Evolutionary conservation across 2,888 invertebrate genomes (phyloP).

Genomic region (Polymixis lichenea): DNA sequence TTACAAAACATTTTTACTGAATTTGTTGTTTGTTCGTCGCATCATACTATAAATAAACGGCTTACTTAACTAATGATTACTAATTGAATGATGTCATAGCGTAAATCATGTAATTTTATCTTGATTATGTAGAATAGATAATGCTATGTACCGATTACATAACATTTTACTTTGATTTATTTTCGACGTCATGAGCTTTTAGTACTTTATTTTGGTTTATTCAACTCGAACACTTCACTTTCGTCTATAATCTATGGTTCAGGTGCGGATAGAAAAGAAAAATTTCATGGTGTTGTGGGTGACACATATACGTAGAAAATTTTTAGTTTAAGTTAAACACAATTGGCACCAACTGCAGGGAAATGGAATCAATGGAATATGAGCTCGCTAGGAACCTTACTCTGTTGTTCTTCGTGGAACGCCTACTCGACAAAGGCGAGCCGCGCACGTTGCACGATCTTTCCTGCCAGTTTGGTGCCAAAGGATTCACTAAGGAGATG

Average conservation of each 20-base stretch:
- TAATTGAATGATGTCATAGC: background rate
- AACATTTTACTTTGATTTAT: slow-evolving; percentile 31
- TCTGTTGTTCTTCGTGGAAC: slow-evolving; percentile 99
- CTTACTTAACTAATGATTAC: background rate
- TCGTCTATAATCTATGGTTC: slow-evolving; percentile 83
- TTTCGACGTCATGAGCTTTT: slow-evolving; percentile 39
- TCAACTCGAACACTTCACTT: slow-evolving; percentile 69
- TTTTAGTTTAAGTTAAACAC: slow-evolving; percentile 87
- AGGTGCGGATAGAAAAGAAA: slow-evolving; percentile 82
- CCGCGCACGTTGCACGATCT: slow-evolving; percentile 99
- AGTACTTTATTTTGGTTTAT: slow-evolving; percentile 55
- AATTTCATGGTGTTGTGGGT: slow-evolving; percentile 91
- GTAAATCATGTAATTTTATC: slow-evolving; percentile 5
- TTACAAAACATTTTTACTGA: too few relatives aligned
- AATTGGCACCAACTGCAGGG: slow-evolving; percentile 90
- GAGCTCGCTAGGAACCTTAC: slow-evolving; percentile 98
- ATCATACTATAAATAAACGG: background rate
- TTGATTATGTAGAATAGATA: slow-evolving; percentile 15
- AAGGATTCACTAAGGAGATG: slow-evolving; percentile 99
- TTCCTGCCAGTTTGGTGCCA: slow-evolving; percentile 99
- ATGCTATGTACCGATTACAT: slow-evolving; percentile 7
- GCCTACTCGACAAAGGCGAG: slow-evolving; percentile 98
- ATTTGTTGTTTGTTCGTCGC: background rate
- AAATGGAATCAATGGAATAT: slow-evolving; percentile 98
- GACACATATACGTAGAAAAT: slow-evolving; percentile 90